Percentiles rank a stretch among this genome's conserved stretches.
These are phyloP conservation scores for Nymphalis io DNA, from an alignment of 1,140 invertebrate species.

Conservation along the genomic window DNA sequence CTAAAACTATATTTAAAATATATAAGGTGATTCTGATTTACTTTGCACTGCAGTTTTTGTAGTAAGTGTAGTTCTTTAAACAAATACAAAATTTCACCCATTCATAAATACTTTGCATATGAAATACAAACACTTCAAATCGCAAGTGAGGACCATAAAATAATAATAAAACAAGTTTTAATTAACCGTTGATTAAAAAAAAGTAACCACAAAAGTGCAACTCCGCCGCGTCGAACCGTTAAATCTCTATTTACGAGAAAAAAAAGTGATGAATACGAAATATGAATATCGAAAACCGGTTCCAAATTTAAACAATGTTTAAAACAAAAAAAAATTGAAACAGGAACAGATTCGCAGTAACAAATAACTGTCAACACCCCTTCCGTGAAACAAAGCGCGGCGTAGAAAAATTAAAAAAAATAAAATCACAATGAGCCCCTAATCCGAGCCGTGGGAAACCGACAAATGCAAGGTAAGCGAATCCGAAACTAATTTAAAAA, in stretches of 20 bases:
- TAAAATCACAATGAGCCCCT: constrained; percentile 74
- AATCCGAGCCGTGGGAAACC: constrained; percentile 78
- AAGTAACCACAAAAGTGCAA: constrained; percentile 72
- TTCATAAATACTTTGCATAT: constrained; percentile 1
- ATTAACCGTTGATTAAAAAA: constrained; percentile 68
- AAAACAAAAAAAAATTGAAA: constrained; percentile 72
- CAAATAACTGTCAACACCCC: constrained; percentile 81
- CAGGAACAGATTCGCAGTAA: constrained; percentile 74
- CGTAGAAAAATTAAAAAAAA: constrained; percentile 72
- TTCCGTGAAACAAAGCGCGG: constrained; percentile 75
- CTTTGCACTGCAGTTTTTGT: too few relatives aligned
- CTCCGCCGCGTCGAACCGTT: constrained; percentile 69
- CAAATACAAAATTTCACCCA: not conserved
- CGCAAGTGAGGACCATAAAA: constrained; percentile 45
- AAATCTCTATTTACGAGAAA: constrained; percentile 66
- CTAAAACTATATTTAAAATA: too few relatives aligned
- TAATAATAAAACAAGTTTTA: constrained; percentile 77
- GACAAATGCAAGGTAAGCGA: constrained; percentile 76
- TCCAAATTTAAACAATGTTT: constrained; percentile 67
- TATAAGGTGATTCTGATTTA: too few relatives aligned
- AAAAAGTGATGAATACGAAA: constrained; percentile 72
- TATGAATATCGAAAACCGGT: constrained; percentile 73
- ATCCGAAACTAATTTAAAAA: constrained; percentile 79
- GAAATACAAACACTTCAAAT: constrained; percentile 51
- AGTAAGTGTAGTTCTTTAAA: too few relatives aligned